Evolutionary conservation across 2,113 vertebrate species (phyloP).

Genomic region (Hydrolagus affinis): DNA sequence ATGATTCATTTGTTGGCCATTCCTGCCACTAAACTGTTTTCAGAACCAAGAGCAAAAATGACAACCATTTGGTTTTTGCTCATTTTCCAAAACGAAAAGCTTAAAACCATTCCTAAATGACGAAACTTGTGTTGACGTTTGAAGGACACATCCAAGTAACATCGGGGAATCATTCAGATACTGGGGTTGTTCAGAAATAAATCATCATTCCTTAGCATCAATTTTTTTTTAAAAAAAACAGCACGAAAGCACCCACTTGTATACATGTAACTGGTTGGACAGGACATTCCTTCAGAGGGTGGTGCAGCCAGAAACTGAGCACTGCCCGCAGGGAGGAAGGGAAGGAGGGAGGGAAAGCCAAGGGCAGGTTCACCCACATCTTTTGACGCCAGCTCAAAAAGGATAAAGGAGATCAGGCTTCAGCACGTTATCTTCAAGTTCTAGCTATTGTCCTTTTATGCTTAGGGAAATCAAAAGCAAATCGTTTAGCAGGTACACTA

Average conservation of each 20-base stretch:
- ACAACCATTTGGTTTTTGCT: background rate
- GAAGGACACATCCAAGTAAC: background rate
- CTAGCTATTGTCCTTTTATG: no score
- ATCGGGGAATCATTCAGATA: background rate
- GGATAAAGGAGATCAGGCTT: no score
- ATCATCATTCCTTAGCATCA: background rate
- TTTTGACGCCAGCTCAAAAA: background rate
- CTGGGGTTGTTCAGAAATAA: background rate
- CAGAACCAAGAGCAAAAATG: background rate
- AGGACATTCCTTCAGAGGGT: slow-evolving; percentile 12
- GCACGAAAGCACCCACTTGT: background rate
- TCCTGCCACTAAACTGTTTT: background rate
- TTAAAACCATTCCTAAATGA: background rate
- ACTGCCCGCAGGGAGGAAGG: slow-evolving; percentile 9
- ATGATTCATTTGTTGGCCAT: no score
- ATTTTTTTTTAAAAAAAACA: background rate
- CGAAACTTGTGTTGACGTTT: background rate
- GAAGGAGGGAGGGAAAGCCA: slow-evolving; percentile 6
- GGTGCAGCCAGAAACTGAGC: background rate
- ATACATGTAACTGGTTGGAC: slow-evolving; percentile 9
- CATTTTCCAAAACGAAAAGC: background rate
- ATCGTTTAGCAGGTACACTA: no score
- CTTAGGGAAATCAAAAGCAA: no score
- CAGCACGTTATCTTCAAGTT: no score
- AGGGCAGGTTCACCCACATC: background rate